phyloP scores from a whole-genome alignment of 2,113 vertebrate species.

The Eolophus roseicapilla region DNA sequence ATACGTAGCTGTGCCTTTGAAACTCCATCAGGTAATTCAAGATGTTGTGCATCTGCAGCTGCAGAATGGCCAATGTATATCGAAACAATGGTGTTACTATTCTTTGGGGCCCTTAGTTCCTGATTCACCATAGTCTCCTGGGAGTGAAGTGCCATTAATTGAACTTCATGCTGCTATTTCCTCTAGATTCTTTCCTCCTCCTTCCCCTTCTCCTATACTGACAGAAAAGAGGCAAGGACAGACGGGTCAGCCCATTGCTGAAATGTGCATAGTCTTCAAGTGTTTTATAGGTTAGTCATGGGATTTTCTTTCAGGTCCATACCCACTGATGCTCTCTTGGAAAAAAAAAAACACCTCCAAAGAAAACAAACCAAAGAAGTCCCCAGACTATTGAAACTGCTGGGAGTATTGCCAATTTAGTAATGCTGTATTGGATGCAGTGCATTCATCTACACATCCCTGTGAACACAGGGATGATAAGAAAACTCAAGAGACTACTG shows the following conservation, averaged over 20 bases:
- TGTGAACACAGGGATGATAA: background rate
- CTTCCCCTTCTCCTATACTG: background rate
- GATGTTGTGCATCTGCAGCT: background rate
- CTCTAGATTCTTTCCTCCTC: background rate
- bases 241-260: background rate
- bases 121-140: background rate
- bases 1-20: conserved; percentile 85
- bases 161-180: background rate
- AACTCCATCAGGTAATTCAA: conserved; percentile 87
- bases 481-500: background rate
- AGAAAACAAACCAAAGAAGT: background rate
- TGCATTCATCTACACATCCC: background rate
- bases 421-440: background rate
- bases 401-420: background rate
- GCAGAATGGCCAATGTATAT: background rate
- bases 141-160: background rate
- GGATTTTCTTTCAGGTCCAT: background rate
- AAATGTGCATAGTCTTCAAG: background rate
- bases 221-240: background rate
- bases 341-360: background rate
- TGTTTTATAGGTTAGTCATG: background rate
- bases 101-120: background rate
- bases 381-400: background rate
- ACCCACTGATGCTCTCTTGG: background rate
- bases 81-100: background rate